These are phyloP conservation scores for Trachelus troglodyta DNA, from an alignment of 2,888 invertebrate species.

Conservation along the genomic window DNA sequence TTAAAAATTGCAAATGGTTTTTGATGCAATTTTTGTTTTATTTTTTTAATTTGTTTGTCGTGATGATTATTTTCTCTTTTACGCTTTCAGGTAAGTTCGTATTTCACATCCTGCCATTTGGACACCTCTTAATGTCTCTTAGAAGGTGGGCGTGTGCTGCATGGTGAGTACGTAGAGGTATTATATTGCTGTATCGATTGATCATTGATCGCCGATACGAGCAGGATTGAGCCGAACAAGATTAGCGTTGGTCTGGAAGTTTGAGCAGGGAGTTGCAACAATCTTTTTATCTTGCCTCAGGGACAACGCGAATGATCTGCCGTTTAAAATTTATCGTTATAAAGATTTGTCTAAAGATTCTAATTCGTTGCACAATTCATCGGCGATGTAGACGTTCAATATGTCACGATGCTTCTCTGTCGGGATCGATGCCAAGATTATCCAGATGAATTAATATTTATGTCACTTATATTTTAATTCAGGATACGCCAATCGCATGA, in stretches of 20 bases:
- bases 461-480: background rate
- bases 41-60: constrained; percentile 19
- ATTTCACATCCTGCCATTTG: background rate
- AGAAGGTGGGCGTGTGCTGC: background rate
- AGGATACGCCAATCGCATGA: background rate
- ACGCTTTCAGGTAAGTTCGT: constrained; percentile 38
- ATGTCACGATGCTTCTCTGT: background rate
- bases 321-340: background rate
- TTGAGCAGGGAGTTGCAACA: background rate
- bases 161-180: background rate
- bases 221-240: background rate
- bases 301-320: background rate
- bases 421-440: background rate
- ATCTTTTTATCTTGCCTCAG: background rate
- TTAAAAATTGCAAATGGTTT: background rate
- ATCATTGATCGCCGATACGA: background rate
- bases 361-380: background rate
- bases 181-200: background rate
- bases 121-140: background rate
- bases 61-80: constrained; percentile 1
- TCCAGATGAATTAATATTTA: background rate
- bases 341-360: background rate
- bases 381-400: background rate
- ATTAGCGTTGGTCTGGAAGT: background rate
- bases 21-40: background rate